A percentile compares a stretch with the other conserved stretches of the same genome.
These are phyloP conservation scores for Chaetodon trifascialis DNA, from an alignment of 2,113 vertebrate genomes.

Conservation along the genomic window DNA sequence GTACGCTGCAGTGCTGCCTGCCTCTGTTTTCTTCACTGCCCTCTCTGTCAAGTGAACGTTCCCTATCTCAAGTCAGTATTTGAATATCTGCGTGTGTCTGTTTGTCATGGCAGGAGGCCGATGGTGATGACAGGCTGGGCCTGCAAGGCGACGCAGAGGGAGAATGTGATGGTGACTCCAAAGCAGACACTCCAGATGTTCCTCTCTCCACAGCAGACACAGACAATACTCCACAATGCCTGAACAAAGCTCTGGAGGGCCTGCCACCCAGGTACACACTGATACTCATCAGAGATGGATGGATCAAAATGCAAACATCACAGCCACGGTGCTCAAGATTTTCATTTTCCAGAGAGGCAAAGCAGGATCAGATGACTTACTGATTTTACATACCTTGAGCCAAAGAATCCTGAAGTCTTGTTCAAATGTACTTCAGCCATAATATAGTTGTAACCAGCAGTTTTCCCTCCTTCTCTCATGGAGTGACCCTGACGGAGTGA, in stretches of 20 bases:
- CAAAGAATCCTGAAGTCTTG: background rate
- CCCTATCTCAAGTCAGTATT: background rate
- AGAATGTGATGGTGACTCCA: constrained; percentile 86
- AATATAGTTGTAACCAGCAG: background rate
- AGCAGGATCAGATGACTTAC: background rate
- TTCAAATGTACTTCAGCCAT: background rate
- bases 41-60: background rate
- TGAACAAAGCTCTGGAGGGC: constrained; percentile 94
- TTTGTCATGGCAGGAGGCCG: constrained; percentile 86
- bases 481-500: background rate
- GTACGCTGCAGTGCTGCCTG: background rate
- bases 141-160: constrained; percentile 84
- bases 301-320: background rate
- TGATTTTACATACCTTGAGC: background rate
- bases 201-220: constrained; percentile 84
- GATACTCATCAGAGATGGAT: background rate
- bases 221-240: constrained; percentile 95
- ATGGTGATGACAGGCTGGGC: constrained; percentile 88
- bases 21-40: background rate
- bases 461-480: background rate
- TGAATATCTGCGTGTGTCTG: constrained; percentile 37
- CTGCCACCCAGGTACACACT: constrained; percentile 92
- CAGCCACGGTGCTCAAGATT: background rate
- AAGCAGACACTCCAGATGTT: constrained; percentile 85
- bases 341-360: background rate